Evolutionary conservation across 2,113 vertebrate genomes (phyloP).

Genomic region (Aegotheles bennettii): DNA sequence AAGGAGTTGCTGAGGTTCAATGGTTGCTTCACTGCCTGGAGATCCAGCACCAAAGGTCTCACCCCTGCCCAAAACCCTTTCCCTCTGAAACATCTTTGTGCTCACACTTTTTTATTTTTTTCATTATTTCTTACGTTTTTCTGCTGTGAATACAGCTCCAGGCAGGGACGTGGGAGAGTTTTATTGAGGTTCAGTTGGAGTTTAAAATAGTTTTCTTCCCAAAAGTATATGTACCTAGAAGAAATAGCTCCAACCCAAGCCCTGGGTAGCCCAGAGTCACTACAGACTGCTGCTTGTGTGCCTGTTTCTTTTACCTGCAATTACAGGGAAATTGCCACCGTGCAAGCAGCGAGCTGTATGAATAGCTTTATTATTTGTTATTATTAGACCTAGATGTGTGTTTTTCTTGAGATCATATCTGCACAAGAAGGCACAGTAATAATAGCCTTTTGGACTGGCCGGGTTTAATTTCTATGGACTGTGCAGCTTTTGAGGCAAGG

Average conservation of each 20-base stretch:
- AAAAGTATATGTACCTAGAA: background rate
- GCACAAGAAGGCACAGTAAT: conserved; percentile 36
- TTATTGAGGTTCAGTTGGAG: background rate
- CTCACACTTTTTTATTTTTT: background rate
- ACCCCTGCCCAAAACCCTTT: background rate
- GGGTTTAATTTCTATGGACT: background rate
- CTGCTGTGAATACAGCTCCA: background rate
- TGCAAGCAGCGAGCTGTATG: conserved; percentile 42
- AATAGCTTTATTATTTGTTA: conserved; percentile 63
- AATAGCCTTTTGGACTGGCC: conserved; percentile 13
- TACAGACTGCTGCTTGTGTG: conserved; percentile 45
- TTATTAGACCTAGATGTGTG: conserved; percentile 48
- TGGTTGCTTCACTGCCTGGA: background rate
- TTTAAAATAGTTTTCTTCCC: background rate
- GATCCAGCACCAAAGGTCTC: background rate
- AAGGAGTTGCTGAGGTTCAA: background rate
- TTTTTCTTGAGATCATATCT: conserved; percentile 60
- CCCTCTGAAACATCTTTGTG: background rate
- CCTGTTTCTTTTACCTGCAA: conserved; percentile 25
- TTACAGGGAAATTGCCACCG: conserved; percentile 30
- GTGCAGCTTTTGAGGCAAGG: conserved; percentile 18
- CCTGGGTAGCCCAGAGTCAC: background rate
- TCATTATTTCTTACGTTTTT: background rate
- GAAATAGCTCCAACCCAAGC: background rate
- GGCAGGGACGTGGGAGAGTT: background rate